Evolutionary conservation across 2,888 invertebrate species (phyloP).

Genomic region (Nomada fucata): DNA sequence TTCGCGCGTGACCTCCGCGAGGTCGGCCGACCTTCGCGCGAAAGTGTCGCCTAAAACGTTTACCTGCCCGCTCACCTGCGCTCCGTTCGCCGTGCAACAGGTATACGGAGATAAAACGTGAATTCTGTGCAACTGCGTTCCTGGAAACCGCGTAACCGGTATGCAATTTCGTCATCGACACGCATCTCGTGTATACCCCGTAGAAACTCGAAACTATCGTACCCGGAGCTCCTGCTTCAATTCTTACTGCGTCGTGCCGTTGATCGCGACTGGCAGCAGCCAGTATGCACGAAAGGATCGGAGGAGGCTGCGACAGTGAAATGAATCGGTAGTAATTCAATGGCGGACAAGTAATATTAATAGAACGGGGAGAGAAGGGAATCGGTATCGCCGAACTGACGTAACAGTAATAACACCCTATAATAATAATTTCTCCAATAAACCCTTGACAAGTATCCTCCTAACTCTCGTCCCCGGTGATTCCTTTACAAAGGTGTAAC

Average conservation of each 20-base stretch:
- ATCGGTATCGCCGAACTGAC: no score
- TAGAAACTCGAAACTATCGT: neutral
- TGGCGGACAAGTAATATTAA: no score
- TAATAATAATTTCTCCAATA: no score
- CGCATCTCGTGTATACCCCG: neutral
- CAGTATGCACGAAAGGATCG: no score
- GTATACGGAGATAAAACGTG: slow-evolving; percentile 34
- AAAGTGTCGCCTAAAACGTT: slow-evolving; percentile 63
- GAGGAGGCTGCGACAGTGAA: no score
- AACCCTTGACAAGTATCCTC: no score
- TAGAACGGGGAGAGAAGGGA: no score
- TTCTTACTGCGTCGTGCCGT: neutral
- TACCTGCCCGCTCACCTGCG: slow-evolving; percentile 46
- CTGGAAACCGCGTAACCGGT: slow-evolving; percentile 46
- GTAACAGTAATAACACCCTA: no score
- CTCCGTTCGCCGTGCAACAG: slow-evolving; percentile 32
- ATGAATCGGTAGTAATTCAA: no score
- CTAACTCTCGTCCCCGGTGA: neutral
- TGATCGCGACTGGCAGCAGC: neutral
- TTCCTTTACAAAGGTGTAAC: neutral
- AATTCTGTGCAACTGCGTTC: slow-evolving; percentile 49
- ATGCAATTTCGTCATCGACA: slow-evolving; percentile 1
- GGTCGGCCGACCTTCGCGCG: slow-evolving; percentile 67
- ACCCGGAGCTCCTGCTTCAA: neutral
- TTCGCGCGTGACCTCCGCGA: slow-evolving; percentile 58